Evolutionary conservation across 2,113 vertebrate species (phyloP).

Genomic region (Megaceryle maxima): DNA sequence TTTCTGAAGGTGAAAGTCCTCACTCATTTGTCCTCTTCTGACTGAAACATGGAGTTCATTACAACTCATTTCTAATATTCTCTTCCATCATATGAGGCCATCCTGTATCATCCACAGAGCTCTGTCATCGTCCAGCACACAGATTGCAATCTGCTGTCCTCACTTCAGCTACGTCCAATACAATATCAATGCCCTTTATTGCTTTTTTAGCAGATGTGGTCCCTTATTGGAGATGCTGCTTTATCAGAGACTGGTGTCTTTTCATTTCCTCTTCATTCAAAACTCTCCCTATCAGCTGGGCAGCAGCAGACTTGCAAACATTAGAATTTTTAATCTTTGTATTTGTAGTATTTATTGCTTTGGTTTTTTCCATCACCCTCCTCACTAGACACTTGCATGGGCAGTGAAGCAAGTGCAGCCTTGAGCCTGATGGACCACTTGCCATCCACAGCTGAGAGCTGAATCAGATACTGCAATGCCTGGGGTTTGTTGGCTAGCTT

Average conservation of each 20-base stretch:
- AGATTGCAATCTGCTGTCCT: constrained; percentile 68
- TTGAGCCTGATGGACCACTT: neutral
- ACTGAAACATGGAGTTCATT: constrained; percentile 52
- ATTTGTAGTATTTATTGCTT: constrained; percentile 67
- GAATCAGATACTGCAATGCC: neutral
- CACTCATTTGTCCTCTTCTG: constrained; percentile 37
- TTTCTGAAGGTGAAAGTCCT: constrained; percentile 30
- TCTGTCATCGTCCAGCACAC: neutral
- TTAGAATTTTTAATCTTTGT: constrained; percentile 50
- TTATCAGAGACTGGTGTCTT: constrained; percentile 68
- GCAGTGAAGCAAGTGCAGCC: neutral
- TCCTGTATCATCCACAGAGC: constrained; percentile 12
- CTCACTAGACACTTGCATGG: neutral
- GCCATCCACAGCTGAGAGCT: neutral
- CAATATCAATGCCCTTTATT: constrained; percentile 68
- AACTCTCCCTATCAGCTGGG: constrained; percentile 48
- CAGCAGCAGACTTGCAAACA: constrained; percentile 55
- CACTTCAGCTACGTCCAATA: constrained; percentile 58
- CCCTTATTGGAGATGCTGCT: constrained; percentile 56
- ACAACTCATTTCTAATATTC: constrained; percentile 34
- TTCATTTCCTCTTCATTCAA: constrained; percentile 73
- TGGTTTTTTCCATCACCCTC: constrained; percentile 26
- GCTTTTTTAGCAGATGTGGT: constrained; percentile 61
- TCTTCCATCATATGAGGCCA: neutral
- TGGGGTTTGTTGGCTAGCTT: neutral